phyloP scores from a whole-genome alignment of 2,888 invertebrate genomes.

The Cataglyphis albicans region DNA sequence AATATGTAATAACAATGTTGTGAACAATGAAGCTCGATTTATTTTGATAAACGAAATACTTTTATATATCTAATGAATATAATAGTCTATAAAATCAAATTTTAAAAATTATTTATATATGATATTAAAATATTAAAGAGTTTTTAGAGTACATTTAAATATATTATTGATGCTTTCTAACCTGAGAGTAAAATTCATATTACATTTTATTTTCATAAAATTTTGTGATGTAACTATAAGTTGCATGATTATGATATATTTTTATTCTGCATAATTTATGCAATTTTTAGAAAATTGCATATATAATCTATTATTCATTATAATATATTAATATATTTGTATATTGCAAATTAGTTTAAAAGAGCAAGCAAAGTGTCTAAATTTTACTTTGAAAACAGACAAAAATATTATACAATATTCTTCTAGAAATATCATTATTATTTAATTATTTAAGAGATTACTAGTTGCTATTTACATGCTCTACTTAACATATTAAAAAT shows the following conservation, averaged over 20 bases:
- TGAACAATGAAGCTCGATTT: neutral
- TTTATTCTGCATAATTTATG: neutral
- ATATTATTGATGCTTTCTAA: slow-evolving; percentile 58
- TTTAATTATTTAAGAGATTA: slow-evolving; percentile 1
- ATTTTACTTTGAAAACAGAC: neutral
- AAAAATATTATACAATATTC: neutral
- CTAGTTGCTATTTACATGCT: neutral
- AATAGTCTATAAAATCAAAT: neutral
- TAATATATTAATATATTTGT: neutral
- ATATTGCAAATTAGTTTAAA: neutral
- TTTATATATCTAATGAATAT: neutral
- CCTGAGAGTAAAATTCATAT: slow-evolving; percentile 50
- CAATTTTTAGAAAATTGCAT: neutral
- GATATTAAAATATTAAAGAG: slow-evolving; percentile 15
- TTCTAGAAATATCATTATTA: slow-evolving; percentile 1
- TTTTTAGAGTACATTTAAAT: neutral
- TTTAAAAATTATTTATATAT: slow-evolving; percentile 59
- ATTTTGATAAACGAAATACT: neutral
- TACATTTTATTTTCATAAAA: neutral
- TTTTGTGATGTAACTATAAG: neutral
- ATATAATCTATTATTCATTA: too few species aligned
- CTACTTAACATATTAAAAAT: neutral
- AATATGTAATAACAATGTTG: neutral
- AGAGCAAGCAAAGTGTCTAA: neutral
- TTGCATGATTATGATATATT: neutral